These are phyloP conservation scores for Poecile atricapillus DNA, from an alignment of 2,113 vertebrate species.

Conservation along the genomic window DNA sequence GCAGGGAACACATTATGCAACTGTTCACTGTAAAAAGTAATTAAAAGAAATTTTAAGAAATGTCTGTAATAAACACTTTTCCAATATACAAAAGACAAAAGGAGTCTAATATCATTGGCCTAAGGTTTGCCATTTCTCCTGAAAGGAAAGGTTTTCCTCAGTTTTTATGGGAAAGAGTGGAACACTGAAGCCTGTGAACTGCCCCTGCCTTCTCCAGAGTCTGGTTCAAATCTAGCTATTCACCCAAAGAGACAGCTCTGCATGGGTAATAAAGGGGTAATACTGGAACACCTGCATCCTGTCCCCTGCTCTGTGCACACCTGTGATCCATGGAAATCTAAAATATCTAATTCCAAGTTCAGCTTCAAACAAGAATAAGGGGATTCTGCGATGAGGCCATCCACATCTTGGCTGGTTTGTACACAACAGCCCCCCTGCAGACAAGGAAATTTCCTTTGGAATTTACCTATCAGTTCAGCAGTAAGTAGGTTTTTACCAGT, in stretches of 20 bases:
- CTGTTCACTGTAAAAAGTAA: neutral
- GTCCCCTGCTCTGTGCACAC: neutral
- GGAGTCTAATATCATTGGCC: neutral
- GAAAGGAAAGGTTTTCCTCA: neutral
- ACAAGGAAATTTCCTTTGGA: neutral
- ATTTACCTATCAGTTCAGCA: neutral
- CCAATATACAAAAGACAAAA: neutral
- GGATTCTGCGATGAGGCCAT: neutral
- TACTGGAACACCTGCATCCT: neutral
- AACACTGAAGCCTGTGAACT: neutral
- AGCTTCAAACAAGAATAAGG: neutral
- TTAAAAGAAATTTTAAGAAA: neutral
- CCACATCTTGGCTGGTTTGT: neutral
- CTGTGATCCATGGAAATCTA: neutral
- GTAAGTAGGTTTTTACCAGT: neutral
- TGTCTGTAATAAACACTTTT: neutral
- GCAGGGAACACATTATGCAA: constrained; percentile 10
- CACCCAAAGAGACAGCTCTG: neutral
- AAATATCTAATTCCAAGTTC: neutral
- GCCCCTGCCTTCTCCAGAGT: neutral
- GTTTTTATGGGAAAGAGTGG: neutral
- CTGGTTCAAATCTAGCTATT: neutral
- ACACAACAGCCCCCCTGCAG: neutral
- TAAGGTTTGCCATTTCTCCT: neutral
- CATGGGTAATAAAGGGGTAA: neutral